Evolutionary conservation across 1,140 invertebrate genomes (phyloP).

Genomic region (Trichonephila inaurata): DNA sequence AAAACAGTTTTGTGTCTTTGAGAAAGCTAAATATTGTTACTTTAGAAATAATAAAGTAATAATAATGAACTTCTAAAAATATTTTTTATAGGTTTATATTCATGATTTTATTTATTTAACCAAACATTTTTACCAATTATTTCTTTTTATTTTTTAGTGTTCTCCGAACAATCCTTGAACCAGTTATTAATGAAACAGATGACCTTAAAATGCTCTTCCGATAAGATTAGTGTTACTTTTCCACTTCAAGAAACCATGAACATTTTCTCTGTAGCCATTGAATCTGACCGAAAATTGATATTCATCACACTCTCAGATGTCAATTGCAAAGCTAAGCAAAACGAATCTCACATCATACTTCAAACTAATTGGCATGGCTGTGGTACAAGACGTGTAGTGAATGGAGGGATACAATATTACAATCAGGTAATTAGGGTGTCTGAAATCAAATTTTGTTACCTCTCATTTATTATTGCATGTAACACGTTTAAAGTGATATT

Average conservation of each 20-base stretch:
- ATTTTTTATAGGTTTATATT: not conserved
- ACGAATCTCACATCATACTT: constrained; percentile 63
- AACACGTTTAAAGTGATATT: too few relatives aligned
- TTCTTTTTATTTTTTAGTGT: not conserved
- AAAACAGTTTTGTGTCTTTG: too few relatives aligned
- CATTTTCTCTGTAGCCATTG: not conserved
- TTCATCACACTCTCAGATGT: constrained; percentile 41
- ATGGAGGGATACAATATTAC: constrained; percentile 55
- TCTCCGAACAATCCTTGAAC: not conserved
- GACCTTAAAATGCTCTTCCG: constrained; percentile 40
- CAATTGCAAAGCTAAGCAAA: constrained; percentile 45
- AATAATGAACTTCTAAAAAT: not conserved
- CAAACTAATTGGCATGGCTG: constrained; percentile 58
- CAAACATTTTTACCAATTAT: not conserved
- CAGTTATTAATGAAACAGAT: constrained; percentile 36
- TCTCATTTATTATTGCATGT: too few relatives aligned
- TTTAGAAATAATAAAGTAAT: not conserved
- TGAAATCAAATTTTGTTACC: too few relatives aligned
- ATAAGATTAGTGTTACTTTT: constrained; percentile 61
- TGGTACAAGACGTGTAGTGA: constrained; percentile 42
- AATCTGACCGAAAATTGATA: constrained; percentile 13
- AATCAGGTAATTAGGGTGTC: constrained; percentile 53
- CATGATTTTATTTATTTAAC: not conserved
- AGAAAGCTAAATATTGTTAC: too few relatives aligned
- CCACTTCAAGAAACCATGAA: constrained; percentile 61